A percentile compares a stretch with the other conserved stretches of the same genome.
phyloP scores from a whole-genome alignment of 2,113 vertebrate species.

The Hyperoodon ampullatus region DNA sequence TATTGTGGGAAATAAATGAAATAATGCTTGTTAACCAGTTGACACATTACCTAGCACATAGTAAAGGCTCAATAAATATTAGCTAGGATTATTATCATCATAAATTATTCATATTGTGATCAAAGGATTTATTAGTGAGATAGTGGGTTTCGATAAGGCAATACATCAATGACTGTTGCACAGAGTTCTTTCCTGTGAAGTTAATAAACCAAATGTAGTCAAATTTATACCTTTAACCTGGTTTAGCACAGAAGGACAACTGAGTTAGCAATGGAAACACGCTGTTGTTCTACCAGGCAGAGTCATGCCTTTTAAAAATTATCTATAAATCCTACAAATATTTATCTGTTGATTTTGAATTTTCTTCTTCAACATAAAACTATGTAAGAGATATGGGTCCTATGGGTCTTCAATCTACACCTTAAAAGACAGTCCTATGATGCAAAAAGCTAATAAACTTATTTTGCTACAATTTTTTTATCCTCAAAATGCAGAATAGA shows the following conservation, averaged over 20 bases:
- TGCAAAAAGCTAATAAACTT: slow-evolving; percentile 18
- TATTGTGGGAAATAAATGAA: not conserved
- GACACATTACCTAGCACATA: not conserved
- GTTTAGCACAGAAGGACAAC: not conserved
- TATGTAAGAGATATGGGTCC: not conserved
- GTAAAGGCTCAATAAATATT: not conserved
- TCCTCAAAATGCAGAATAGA: slow-evolving; percentile 6
- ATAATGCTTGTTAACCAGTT: not conserved
- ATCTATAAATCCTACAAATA: not conserved
- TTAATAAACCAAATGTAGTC: not conserved
- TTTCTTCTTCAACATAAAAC: slow-evolving; percentile 16
- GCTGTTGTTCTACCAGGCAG: not conserved
- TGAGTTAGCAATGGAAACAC: not conserved
- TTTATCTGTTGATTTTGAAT: not conserved
- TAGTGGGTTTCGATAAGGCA: not conserved
- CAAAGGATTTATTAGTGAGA: not conserved
- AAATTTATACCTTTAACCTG: not conserved
- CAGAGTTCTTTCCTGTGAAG: not conserved
- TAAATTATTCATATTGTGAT: not conserved
- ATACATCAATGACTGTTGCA: not conserved
- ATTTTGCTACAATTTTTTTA: not conserved
- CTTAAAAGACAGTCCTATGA: slow-evolving; percentile 24
- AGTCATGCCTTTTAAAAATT: not conserved
- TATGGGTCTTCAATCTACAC: not conserved
- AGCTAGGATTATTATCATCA: not conserved